Base-by-base conservation (phyloP, 2,113 vertebrate species). In the Sterna hirundo region DNA sequence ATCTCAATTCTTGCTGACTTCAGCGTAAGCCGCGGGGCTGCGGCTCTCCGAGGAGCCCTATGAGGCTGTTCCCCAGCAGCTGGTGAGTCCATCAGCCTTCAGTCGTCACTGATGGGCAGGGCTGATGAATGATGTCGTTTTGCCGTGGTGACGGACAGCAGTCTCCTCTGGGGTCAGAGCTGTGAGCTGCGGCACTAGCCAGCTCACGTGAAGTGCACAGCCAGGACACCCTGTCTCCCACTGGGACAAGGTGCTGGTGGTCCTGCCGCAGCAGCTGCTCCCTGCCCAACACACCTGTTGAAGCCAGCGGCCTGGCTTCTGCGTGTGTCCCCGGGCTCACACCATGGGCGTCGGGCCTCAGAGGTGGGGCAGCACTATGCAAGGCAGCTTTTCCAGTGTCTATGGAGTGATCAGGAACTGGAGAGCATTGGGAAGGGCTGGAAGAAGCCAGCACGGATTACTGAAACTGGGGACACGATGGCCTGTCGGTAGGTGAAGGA, bases 251-350 rank as follows among this genome's bases (percentile, higher is more conserved):
- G 32, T 4, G 2, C 13, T 6, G 4, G 15, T 79, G 27, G 21
- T 5, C 61, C 42, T 75, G 15, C 78, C 2, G 4, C 25, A 36
- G 46, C 2, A 2, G 27, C 70, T 72, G 27, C 42, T 58, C 25
- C 32, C 76, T 0, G 0, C 26, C 22, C 27, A 22, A 46, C 30
- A 14, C 0, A 0, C 5, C 46, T 2, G 0, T 54, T 60, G 57
- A 29, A 71, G n/a, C 16, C 4, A 2, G 27, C 60, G 66, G 15
- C 36, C 34, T 30, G 27, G 23, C 21, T 32, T 58, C 78, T 42
- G n/a, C 1, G 1, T 0, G 0, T 46, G 46, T 2, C 18, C 13
- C 15, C 17, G 10, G 5, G 54, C 8, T 20, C 3, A 46, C 0
- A 1, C 6, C 3, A 0, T 3, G 8, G 36, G 15, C 46, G 47